Conservation (phyloP, 2,888 invertebrate species). For the Apotomis capreana region DNA sequence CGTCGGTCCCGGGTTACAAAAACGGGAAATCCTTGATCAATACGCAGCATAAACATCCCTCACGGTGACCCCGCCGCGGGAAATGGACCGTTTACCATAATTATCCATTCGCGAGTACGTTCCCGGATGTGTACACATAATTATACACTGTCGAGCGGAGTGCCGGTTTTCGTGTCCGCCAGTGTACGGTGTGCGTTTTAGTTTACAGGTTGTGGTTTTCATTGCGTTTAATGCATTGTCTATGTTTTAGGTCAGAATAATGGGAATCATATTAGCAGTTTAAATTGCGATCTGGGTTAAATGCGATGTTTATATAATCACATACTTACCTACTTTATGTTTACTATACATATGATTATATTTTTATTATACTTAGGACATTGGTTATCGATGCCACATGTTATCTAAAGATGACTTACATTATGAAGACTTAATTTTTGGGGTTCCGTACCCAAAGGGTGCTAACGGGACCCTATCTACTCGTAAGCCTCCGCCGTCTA, state of each 20-base stretch:
- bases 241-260: not conserved
- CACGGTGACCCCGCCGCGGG: slow-evolving; percentile 47
- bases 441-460: too few species aligned
- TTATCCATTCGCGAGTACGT: slow-evolving; percentile 66
- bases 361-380: too few species aligned
- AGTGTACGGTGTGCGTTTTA: slow-evolving; percentile 26
- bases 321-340: too few species aligned
- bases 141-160: slow-evolving; percentile 59
- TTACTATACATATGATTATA: too few species aligned
- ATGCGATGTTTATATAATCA: too few species aligned
- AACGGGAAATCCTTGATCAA: slow-evolving; percentile 23
- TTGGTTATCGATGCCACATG: too few species aligned
- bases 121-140: slow-evolving; percentile 59
- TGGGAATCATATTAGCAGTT: too few species aligned
- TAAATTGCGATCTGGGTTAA: too few species aligned
- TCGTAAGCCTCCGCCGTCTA: too few species aligned
- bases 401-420: too few species aligned
- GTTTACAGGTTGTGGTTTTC: slow-evolving; percentile 16
- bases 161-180: slow-evolving; percentile 51
- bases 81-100: slow-evolving; percentile 64
- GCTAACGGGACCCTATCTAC: too few species aligned
- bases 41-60: slow-evolving; percentile 39
- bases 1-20: not conserved
- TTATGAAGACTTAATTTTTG: too few species aligned
- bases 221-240: slow-evolving; percentile 19